A percentile compares a stretch with the other conserved stretches of the same genome.
Conservation (phyloP, 2,113 vertebrate genomes). For the Oenanthe melanoleuca region DNA sequence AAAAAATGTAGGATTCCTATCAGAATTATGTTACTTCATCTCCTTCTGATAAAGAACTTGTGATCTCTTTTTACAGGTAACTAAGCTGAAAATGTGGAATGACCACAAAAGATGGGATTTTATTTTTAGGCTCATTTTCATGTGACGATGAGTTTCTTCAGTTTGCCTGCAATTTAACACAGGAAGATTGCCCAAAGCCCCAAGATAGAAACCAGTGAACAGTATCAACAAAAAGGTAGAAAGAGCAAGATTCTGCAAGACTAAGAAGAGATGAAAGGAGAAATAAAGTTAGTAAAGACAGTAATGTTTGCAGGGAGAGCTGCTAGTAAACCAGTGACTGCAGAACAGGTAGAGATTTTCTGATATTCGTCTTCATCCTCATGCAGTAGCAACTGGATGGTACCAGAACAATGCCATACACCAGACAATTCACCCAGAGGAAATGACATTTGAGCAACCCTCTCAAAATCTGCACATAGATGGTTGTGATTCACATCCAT, state of each 20-base stretch:
- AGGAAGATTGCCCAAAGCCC: background rate
- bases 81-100: background rate
- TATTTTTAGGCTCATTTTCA: background rate
- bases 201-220: background rate
- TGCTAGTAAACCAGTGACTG: background rate
- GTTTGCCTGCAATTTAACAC: background rate
- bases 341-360: background rate
- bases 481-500: background rate
- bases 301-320: background rate
- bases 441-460: background rate
- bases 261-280: background rate
- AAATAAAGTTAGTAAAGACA: background rate
- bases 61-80: background rate
- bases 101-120: background rate
- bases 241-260: background rate
- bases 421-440: background rate
- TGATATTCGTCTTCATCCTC: background rate
- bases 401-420: background rate
- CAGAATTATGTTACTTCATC: background rate
- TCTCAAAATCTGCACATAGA: background rate
- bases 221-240: background rate
- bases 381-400: background rate
- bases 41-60: background rate
- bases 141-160: background rate
- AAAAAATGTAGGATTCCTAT: background rate